Base-by-base conservation (phyloP, 2,797 vertebrate genomes). In the Microctenopoma lineatum region DNA sequence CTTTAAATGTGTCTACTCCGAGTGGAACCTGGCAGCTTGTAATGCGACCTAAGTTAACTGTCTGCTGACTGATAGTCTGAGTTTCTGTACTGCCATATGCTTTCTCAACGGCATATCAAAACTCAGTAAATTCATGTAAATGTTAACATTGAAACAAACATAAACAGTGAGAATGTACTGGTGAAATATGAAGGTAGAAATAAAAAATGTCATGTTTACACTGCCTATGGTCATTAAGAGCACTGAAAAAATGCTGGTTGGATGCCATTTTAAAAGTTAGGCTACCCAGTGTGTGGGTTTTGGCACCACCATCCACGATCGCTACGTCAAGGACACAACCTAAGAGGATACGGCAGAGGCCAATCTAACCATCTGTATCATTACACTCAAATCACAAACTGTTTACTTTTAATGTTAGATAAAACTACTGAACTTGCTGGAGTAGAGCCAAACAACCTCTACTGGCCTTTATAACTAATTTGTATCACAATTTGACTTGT, bases 31-130 rank as follows among this genome's bases (percentile, higher is more conserved):
- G 48, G 83, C 88, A 87, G 87, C 86, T 93, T 2, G 25, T 94
- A 95, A 96, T 92, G 89, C 90, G 92, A 93, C 91, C 93, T 94
- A 92, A 96, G 91, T 93, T 32, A 94, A 91, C 88, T 60, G 81
- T 77, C 80, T 84, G 82, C 86, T 81, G 85, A 81, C 85, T 79
- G 85, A 66, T 59, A 67, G 75, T 58, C 84, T 81, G 75, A 81
- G 84, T 85, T 80, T 79, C 61, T 55, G 73, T 73, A 66, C 59
- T 69, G 51, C 84, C 88, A 87, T 86, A 86, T 86, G 86, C 80
- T 84, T 80, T 58, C 84, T 83, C 81, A 45, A 61, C 42, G 50
- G 56, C 42, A 82, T 47, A 72, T 77, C 82, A 68, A 81, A 63
- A 68, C 65, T 63, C 59, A 1, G 56, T 69, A 36, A 61, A 80